Evolutionary conservation across 2,113 vertebrate genomes (phyloP).

Genomic region (Vimba vimba): DNA sequence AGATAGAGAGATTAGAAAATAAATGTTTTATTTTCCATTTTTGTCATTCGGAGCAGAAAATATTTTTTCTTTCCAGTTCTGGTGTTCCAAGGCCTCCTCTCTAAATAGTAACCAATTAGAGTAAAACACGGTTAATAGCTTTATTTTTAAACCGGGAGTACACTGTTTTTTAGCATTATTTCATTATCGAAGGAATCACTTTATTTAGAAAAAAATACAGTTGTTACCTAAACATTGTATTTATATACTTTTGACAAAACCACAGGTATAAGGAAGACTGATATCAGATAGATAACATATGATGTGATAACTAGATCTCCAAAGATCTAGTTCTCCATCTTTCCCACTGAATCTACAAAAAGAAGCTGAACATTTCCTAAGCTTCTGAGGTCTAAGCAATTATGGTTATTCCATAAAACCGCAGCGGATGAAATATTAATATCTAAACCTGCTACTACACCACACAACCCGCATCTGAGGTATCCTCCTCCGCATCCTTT

Average conservation of each 20-base stretch:
- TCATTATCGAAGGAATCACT: neutral
- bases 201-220: neutral
- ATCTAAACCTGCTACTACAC: slow-evolving; percentile 3
- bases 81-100: neutral
- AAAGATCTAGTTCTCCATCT: neutral
- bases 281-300: neutral
- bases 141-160: neutral
- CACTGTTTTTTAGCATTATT: too few relatives aligned
- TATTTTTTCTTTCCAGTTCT: neutral
- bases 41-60: neutral
- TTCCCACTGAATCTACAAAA: neutral
- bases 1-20: neutral
- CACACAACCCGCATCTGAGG: slow-evolving; percentile 47
- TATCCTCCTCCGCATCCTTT: slow-evolving; percentile 14
- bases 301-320: neutral
- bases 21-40: neutral
- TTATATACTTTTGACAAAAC: neutral
- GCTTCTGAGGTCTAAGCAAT: neutral
- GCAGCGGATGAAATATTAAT: neutral
- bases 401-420: neutral
- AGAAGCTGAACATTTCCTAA: neutral
- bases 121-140: neutral
- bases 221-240: neutral
- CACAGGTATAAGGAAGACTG: neutral
- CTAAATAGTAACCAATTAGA: neutral